Conservation (phyloP, 2,113 vertebrate genomes). For the Morone saxatilis region DNA sequence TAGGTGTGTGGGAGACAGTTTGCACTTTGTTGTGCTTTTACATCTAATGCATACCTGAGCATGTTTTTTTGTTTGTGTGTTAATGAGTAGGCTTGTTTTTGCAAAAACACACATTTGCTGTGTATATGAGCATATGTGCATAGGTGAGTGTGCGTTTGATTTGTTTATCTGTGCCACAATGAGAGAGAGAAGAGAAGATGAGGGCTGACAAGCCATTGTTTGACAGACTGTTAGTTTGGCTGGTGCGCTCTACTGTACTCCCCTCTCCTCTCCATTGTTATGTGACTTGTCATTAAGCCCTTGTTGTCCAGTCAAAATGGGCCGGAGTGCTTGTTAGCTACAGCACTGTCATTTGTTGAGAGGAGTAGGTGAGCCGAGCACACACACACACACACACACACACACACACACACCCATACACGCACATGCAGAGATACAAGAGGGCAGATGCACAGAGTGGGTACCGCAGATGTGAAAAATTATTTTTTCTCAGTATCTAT, state of each 20-base stretch:
- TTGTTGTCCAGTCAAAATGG: conserved; percentile 79
- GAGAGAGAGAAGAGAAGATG: conserved; percentile 64
- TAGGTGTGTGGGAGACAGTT: conserved; percentile 42
- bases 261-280: conserved; percentile 76
- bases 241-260: conserved; percentile 66
- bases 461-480: conserved; percentile 64
- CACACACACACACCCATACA: conserved; percentile 30
- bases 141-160: conserved; percentile 50
- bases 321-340: conserved; percentile 75
- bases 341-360: conserved; percentile 68
- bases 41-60: conserved; percentile 35
- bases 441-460: conserved; percentile 64
- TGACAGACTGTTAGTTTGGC: conserved; percentile 69
- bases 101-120: not conserved
- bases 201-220: conserved; percentile 72
- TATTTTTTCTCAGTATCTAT: conserved; percentile 65
- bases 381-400: conserved; percentile 21
- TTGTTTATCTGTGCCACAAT: conserved; percentile 53
- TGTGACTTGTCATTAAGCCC: conserved; percentile 82
- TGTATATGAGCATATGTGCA: conserved; percentile 28
- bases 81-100: conserved; percentile 41
- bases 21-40: conserved; percentile 47
- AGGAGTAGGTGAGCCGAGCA: conserved; percentile 65
- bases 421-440: conserved; percentile 42
- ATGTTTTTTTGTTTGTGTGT: conserved; percentile 46